phyloP scores from a whole-genome alignment of 2,797 vertebrate species.

The Momotus momota region DNA sequence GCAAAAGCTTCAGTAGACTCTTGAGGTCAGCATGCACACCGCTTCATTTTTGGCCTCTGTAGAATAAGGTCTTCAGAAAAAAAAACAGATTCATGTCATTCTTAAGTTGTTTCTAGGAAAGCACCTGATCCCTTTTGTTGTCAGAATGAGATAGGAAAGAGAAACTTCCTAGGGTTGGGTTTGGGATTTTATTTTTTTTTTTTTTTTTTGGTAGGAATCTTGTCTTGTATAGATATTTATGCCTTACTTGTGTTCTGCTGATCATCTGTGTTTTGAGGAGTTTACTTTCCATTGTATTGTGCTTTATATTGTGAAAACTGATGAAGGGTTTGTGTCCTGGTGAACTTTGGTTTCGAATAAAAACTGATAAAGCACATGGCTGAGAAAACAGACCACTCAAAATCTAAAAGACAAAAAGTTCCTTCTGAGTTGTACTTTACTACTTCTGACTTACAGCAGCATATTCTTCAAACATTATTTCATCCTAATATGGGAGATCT shows the following conservation, averaged over 20 bases:
- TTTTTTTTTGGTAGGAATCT: not conserved
- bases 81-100: not conserved
- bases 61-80: not conserved
- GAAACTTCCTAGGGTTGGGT: not conserved
- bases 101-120: not conserved
- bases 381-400: not conserved
- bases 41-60: not conserved
- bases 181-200: not conserved
- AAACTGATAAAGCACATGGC: not conserved
- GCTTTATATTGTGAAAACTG: not conserved
- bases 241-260: not conserved
- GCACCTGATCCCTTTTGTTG: not conserved
- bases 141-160: not conserved
- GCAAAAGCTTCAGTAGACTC: not conserved
- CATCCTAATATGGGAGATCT: not conserved
- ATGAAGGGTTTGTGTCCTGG: not conserved
- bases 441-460: not conserved
- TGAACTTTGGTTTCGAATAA: not conserved
- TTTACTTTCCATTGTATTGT: not conserved
- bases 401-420: too few species aligned
- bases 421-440: not conserved
- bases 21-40: not conserved
- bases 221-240: not conserved
- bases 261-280: not conserved
- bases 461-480: not conserved